Evolutionary conservation across 2,888 invertebrate species (phyloP).

Genomic region (Coelinius sp.): DNA sequence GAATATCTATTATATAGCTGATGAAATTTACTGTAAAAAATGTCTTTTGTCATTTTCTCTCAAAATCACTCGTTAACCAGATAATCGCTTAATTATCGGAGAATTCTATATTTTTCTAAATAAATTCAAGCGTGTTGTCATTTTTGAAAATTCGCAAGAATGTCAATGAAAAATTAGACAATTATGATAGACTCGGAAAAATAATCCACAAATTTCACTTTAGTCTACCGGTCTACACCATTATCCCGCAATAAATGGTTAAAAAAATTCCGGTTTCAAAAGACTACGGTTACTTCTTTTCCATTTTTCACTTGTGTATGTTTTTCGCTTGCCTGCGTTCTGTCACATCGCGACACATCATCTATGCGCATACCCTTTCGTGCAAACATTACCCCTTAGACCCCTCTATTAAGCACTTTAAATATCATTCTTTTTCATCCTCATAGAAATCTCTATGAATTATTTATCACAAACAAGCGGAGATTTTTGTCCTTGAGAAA

Average conservation of each 20-base stretch:
- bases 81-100: too few species aligned
- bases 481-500: conserved; percentile 3
- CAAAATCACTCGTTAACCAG: too few species aligned
- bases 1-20: too few species aligned
- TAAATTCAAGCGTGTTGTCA: too few species aligned
- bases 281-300: conserved; percentile 27
- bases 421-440: conserved; percentile 5
- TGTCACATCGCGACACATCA: conserved; percentile 59
- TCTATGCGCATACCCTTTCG: conserved; percentile 46
- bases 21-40: too few species aligned
- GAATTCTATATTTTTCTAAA: too few species aligned
- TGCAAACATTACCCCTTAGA: conserved; percentile 17
- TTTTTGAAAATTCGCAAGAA: too few species aligned
- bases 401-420: conserved; percentile 18
- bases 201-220: neutral
- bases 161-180: neutral
- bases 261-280: conserved; percentile 36
- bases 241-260: conserved; percentile 14
- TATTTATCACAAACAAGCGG: conserved; percentile 20
- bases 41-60: too few species aligned
- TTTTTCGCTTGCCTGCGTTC: conserved; percentile 59
- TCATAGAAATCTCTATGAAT: conserved; percentile 30
- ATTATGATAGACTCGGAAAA: neutral
- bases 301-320: conserved; percentile 55
- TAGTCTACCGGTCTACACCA: conserved; percentile 7